These are phyloP conservation scores for Bombus waltoni DNA, from an alignment of 1,140 invertebrate species.

Conservation along the genomic window DNA sequence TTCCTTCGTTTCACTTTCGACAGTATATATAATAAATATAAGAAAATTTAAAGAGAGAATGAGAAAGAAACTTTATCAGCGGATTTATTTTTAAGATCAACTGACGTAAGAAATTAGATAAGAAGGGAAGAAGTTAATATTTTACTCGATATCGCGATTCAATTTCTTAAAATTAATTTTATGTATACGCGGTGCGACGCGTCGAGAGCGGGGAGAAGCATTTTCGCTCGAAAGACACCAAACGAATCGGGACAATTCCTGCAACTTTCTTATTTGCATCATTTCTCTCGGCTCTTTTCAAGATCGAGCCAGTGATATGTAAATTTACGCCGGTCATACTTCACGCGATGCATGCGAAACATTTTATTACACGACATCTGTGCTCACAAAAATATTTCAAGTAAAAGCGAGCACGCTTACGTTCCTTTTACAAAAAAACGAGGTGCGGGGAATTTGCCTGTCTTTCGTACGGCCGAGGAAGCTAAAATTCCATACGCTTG, in stretches of 20 bases:
- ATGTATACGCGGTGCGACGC: no score
- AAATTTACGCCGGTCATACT: conserved; percentile 25
- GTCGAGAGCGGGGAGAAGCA: neutral
- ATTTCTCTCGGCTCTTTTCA: neutral
- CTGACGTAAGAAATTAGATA: no score
- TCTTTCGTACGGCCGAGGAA: no score
- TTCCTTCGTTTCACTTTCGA: neutral
- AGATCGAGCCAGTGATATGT: conserved; percentile 40
- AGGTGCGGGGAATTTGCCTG: neutral
- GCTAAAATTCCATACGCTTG: neutral
- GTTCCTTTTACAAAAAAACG: neutral
- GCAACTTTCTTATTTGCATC: conserved; percentile 26
- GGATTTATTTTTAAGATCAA: neutral
- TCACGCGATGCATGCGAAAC: conserved; percentile 21
- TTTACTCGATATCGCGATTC: neutral
- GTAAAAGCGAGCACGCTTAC: neutral
- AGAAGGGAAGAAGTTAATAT: no score
- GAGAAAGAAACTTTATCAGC: neutral
- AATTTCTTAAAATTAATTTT: conserved; percentile 20
- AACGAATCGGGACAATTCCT: conserved; percentile 31
- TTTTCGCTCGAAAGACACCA: neutral
- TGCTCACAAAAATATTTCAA: conserved; percentile 15
- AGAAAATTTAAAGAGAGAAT: neutral
- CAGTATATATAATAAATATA: no score
- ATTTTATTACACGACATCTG: conserved; percentile 29